phyloP scores from a whole-genome alignment of 2,797 vertebrate genomes.

The Crossoptilon crossoptilon region DNA sequence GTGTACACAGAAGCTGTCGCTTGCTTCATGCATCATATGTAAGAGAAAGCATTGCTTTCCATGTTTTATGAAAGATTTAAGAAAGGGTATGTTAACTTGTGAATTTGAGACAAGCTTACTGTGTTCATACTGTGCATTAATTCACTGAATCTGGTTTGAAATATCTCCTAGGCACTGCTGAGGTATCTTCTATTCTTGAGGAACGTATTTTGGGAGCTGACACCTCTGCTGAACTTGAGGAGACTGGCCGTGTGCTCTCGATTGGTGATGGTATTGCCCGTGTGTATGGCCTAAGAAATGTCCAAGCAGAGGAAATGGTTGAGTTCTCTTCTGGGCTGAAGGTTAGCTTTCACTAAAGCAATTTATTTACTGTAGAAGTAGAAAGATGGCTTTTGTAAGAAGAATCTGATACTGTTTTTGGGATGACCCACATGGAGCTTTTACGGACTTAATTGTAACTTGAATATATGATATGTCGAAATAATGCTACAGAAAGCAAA shows the following conservation, averaged over 20 bases:
- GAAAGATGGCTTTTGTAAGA: accelerated
- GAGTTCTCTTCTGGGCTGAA: constrained; percentile 98
- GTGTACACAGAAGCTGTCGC: not conserved
- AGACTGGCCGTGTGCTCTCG: constrained; percentile 96
- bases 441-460: not conserved
- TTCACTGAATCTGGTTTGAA: accelerated
- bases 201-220: constrained; percentile 95
- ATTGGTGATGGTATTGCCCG: constrained; percentile 98
- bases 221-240: constrained; percentile 91
- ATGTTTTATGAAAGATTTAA: accelerated
- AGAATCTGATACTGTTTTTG: accelerated
- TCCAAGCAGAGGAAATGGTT: constrained; percentile 99
- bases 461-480: accelerated
- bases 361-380: not conserved
- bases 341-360: constrained; percentile 72
- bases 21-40: accelerated
- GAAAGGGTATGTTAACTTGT: not conserved
- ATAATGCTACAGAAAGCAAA: not conserved
- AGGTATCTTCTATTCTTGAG: constrained; percentile 96
- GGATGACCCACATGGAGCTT: accelerated
- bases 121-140: accelerated
- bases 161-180: constrained; percentile 82
- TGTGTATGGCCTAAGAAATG: constrained; percentile 95
- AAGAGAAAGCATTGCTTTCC: not conserved
- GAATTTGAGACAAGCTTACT: not conserved